Conservation (phyloP, 1,140 invertebrate species). For the Phenacoccus solenopsis region DNA sequence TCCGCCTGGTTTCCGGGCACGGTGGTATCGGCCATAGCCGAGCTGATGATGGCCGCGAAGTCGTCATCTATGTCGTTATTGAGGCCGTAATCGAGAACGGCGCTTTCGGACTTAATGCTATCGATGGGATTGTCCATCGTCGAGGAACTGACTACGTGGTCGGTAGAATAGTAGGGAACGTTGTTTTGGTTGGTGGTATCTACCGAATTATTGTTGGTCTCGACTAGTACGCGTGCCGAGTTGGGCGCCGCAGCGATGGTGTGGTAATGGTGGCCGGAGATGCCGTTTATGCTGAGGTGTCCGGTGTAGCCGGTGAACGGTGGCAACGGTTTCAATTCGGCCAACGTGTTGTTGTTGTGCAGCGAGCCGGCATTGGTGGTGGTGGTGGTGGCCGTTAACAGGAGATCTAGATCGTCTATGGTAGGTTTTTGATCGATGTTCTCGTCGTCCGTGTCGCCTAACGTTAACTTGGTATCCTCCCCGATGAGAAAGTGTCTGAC, state of each 20-base stretch:
- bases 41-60: slow-evolving; percentile 74
- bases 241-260: slow-evolving; percentile 47
- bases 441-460: slow-evolving; percentile 21
- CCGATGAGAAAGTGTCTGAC: slow-evolving; percentile 16
- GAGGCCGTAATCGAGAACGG: slow-evolving; percentile 37
- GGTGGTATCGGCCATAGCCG: slow-evolving; percentile 76
- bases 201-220: slow-evolving; percentile 43
- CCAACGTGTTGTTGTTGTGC: slow-evolving; percentile 44
- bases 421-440: slow-evolving; percentile 38
- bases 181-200: slow-evolving; percentile 34
- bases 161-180: slow-evolving; percentile 27
- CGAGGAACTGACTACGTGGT: slow-evolving; percentile 32
- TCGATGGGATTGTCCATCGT: slow-evolving; percentile 33
- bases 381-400: slow-evolving; percentile 37
- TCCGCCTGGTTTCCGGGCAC: slow-evolving; percentile 45
- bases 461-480: background rate
- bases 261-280: slow-evolving; percentile 73
- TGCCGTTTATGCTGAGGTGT: slow-evolving; percentile 67
- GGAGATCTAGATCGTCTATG: slow-evolving; percentile 48
- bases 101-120: slow-evolving; percentile 36
- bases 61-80: slow-evolving; percentile 51
- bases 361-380: slow-evolving; percentile 5
- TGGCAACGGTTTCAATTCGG: slow-evolving; percentile 72
- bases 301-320: slow-evolving; percentile 74
- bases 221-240: slow-evolving; percentile 36